Conservation (phyloP, 2,888 invertebrate genomes). For the Stegana nigrithorax region DNA sequence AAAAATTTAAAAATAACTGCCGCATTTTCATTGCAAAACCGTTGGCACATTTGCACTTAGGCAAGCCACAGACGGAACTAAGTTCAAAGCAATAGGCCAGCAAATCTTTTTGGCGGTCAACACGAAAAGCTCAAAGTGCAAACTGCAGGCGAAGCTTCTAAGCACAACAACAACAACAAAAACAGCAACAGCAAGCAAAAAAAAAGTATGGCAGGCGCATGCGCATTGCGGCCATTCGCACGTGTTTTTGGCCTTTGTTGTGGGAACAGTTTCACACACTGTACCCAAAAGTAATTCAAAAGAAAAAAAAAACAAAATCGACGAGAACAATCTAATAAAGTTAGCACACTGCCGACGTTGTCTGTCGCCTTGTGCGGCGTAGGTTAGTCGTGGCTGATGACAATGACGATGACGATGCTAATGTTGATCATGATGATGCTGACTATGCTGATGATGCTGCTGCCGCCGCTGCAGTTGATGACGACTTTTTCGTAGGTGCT, state of each 20-base stretch:
- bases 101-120: background rate
- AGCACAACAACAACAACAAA: background rate
- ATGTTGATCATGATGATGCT: background rate
- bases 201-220: conserved; percentile 22
- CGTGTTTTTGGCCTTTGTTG: conserved; percentile 21
- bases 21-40: conserved; percentile 4
- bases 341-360: background rate
- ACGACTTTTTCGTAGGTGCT: conserved; percentile 33
- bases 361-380: conserved; percentile 10
- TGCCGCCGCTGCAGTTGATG: conserved; percentile 50
- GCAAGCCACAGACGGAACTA: conserved; percentile 15
- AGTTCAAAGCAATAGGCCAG: no score
- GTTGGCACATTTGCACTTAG: conserved; percentile 8
- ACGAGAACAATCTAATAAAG: no score
- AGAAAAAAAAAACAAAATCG: no score
- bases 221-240: conserved; percentile 33
- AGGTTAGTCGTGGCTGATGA: background rate
- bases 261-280: conserved; percentile 5
- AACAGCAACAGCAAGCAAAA: background rate
- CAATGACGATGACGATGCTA: background rate
- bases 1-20: background rate
- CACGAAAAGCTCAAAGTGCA: conserved; percentile 24
- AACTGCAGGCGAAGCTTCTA: background rate
- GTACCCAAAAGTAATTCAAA: no score
- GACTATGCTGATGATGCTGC: conserved; percentile 11